Conservation (phyloP, 2,888 invertebrate genomes). For the Sepiola atlantica region DNA sequence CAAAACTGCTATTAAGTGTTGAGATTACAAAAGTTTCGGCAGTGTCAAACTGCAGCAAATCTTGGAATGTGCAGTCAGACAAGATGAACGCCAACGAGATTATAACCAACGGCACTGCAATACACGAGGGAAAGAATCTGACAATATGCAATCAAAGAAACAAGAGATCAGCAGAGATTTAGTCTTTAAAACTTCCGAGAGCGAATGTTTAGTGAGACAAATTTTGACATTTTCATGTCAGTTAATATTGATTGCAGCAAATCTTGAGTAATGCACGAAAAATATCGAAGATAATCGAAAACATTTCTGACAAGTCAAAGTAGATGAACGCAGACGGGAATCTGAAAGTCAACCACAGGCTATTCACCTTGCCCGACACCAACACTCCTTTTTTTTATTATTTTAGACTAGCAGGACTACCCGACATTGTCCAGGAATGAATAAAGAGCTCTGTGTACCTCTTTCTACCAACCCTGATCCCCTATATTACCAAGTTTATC, state of each 20-base stretch:
- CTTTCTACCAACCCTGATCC: no score
- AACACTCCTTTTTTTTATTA: not conserved
- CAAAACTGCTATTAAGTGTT: not conserved
- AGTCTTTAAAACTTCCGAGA: not conserved
- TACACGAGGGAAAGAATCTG: not conserved
- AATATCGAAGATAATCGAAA: not conserved
- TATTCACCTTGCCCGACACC: not conserved
- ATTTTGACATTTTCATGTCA: not conserved
- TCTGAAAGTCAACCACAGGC: not conserved
- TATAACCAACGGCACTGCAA: not conserved
- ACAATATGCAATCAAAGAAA: not conserved
- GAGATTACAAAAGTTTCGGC: not conserved
- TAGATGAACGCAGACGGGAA: not conserved
- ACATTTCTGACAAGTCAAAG: not conserved
- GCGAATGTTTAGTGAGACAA: not conserved
- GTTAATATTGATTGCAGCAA: not conserved
- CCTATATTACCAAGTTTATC: no score
- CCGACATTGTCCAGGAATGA: no score
- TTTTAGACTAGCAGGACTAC: no score
- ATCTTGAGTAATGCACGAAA: not conserved
- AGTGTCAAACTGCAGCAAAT: not conserved
- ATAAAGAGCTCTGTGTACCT: no score
- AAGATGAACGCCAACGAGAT: not conserved
- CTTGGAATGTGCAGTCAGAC: not conserved
- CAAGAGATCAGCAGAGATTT: not conserved